Evolutionary conservation across 2,888 invertebrate genomes (phyloP).

Genomic region (Machimus rusticus): DNA sequence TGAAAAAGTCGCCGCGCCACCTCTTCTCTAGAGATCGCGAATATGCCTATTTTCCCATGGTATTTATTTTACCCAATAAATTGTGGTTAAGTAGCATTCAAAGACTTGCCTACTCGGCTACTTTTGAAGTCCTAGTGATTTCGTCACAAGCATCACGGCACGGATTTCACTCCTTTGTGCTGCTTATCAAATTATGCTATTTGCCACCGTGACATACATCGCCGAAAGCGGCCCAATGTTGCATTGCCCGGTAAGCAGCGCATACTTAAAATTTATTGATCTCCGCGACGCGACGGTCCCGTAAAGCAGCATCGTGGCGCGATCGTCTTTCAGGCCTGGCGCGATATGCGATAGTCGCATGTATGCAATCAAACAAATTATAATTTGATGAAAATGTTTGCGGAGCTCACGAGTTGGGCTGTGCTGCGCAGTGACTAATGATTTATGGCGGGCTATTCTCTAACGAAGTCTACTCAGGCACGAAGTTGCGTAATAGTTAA

Average conservation of each 20-base stretch:
- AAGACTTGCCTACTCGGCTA: neutral
- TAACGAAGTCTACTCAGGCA: slow-evolving; percentile 14
- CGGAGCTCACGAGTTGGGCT: neutral
- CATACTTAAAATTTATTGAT: neutral
- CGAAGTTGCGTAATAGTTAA: slow-evolving; percentile 10
- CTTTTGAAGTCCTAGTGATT: neutral
- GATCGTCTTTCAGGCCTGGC: neutral
- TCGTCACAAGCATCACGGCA: neutral
- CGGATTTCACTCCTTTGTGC: neutral
- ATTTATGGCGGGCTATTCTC: neutral
- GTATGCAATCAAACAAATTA: slow-evolving; percentile 25
- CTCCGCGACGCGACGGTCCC: neutral
- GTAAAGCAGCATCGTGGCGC: neutral
- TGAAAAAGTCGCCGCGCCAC: neutral
- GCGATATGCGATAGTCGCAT: neutral
- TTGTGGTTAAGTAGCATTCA: neutral
- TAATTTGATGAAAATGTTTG: slow-evolving; percentile 20
- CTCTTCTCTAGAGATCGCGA: neutral
- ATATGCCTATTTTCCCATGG: neutral
- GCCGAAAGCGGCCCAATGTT: neutral
- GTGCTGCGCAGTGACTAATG: neutral
- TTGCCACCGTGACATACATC: neutral
- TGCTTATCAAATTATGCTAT: neutral
- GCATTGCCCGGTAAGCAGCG: neutral
- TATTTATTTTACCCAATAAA: neutral